Base-by-base conservation (phyloP, 2,888 invertebrate genomes). In the Brachyptera risi region DNA sequence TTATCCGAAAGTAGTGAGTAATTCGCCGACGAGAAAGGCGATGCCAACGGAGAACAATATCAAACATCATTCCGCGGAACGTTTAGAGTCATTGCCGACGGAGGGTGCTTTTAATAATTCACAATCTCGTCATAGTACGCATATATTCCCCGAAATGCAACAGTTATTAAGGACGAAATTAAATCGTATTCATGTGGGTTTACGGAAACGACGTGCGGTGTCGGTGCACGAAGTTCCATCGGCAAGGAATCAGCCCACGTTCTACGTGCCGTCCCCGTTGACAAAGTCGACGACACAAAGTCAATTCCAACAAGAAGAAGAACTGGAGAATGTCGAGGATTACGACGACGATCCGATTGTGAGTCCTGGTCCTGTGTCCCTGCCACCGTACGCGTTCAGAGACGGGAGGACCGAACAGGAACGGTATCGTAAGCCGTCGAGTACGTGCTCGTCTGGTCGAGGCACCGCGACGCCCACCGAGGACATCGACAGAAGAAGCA, bases 241-340 rank as follows among this genome's bases (percentile, higher is more conserved):
- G 37, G 15, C 44, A n/a, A 27, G 27, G 17, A 27, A 40, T 17
- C 57, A 58, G 19, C 51, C 58, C 27, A 60, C 63, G 70, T 88
- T 88, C 71, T 88, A 88, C 72, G 87, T 88, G 27, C 88, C 88
- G 60, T 84, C 85, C 71, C 82, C 82, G 3, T 59, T 65, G 56
- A 17, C 63, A 57, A 61, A 59, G 56, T 47, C 59, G 1, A n/a
- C 49, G 13, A 37, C 60, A n/a, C n/a, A n/a, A n/a, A n/a, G n/a
- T n/a, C n/a, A n/a, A n/a, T n/a, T n/a, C n/a, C n/a, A n/a, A 17
- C 23, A 19, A 24, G 23, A 31, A 17, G 61, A 35, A n/a, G 58
- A 37, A n/a, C 35, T 42, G 38, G 60, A 56, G 31, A 27, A 19
- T n/a, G 60, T 47, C 24, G 60, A 58, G 38, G 62, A 62, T 42